Base-by-base conservation (phyloP, 2,113 vertebrate genomes). In the Chrysemys picta region DNA sequence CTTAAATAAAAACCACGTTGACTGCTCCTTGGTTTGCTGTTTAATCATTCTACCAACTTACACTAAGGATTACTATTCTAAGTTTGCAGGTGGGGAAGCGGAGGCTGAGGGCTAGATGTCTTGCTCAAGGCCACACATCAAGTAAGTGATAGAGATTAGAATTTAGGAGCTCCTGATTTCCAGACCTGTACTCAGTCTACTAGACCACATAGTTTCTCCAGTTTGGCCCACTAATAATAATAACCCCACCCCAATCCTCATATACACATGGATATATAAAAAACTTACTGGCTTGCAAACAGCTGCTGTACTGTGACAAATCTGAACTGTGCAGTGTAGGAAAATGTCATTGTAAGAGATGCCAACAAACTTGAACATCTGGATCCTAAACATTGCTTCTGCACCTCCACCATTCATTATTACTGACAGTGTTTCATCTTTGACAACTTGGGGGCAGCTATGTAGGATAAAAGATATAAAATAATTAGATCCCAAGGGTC, bases 321-420 rank as follows among this genome's bases (percentile, higher is more conserved):
- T 94, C 85, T 93, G 79, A 93, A 95, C 81, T 85, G 87, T 89
- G 96, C 98, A 98, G 80, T 97, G 97, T 12, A 98, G 96, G 88
- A 98, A 98, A 92, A 98, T 92, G 27, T 98, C 94, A 50, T 96
- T 97, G 84, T 98, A 98, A 62, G 97, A 98, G 91, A 98, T 93
- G 47, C 97, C 97, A 65, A 98, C 97, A 96, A 98, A 98, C 95
- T 98, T 98, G 88, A 99, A 98, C 97, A 98, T 98, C 92, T 98
- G 97, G 75, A 98, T 98, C 92, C 96, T 98, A 96, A 99, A 98
- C 65, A 52, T 97, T 95, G 98, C 97, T 95, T 99, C 97, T 2
- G 97, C 97, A 84, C 97, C 96, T 84, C 95, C 97, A 62, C 98
- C 97, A 10, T 98, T 99, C 93, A 79, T 98, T 94, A 98, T 89